Conservation (phyloP, 2,888 invertebrate genomes). For the Microctonus brassicae region DNA sequence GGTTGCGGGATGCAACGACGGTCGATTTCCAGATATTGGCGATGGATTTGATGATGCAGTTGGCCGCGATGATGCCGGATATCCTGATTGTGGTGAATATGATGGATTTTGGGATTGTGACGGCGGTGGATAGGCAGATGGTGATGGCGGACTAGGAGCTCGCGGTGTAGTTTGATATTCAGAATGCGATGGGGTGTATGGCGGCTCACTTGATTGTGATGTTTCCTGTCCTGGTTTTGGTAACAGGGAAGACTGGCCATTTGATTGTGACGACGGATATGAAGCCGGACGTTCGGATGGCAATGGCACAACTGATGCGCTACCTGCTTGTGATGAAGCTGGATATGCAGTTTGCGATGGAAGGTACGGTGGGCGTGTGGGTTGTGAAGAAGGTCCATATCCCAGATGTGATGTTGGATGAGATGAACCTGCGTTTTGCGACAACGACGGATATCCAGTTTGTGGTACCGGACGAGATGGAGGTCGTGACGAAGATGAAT, state of each 20-base stretch:
- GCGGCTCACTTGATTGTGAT: no score
- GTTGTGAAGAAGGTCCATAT: no score
- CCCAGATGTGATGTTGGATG: no score
- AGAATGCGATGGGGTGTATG: no score
- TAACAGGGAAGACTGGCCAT: no score
- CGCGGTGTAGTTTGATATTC: slow-evolving; percentile 3
- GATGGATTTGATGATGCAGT: background rate
- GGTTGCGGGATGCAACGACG: no score
- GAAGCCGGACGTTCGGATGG: slow-evolving; percentile 46
- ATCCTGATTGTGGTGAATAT: background rate
- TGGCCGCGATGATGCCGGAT: background rate
- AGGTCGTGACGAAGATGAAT: no score
- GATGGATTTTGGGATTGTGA: slow-evolving; percentile 18
- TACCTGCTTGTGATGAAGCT: slow-evolving; percentile 60
- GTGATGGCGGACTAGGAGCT: background rate
- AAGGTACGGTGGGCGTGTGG: no score
- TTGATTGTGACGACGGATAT: slow-evolving; percentile 31
- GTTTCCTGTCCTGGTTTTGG: no score
- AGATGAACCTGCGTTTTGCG: no score
- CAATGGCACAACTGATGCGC: slow-evolving; percentile 57
- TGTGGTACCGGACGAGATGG: no score
- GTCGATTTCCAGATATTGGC: slow-evolving; percentile 25
- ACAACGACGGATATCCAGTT: no score
- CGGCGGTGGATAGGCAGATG: background rate
- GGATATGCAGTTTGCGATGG: slow-evolving; percentile 51